Evolutionary conservation across 2,113 vertebrate genomes (phyloP).

Genomic region (Elephas maximus): DNA sequence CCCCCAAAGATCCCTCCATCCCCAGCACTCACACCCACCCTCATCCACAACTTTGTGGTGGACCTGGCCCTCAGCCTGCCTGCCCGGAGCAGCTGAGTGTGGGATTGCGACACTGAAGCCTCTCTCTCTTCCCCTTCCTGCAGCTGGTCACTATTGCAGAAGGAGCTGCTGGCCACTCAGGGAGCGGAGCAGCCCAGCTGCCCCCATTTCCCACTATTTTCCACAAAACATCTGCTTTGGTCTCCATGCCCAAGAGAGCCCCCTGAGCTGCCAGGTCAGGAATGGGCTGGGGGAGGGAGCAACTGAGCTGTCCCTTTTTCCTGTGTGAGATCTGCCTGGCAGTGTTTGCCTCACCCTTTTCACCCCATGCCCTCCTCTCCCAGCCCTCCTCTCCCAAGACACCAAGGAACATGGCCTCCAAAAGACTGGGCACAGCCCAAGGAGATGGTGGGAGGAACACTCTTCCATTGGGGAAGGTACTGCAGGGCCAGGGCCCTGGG

Average conservation of each 20-base stretch:
- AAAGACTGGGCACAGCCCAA: not conserved
- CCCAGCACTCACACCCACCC: not conserved
- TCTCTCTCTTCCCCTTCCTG: not conserved
- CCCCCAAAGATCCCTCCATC: not conserved
- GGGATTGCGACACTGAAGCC: not conserved
- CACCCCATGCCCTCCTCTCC: not conserved
- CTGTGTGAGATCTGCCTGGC: not conserved
- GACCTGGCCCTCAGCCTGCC: conserved; percentile 1
- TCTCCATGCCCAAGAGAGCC: not conserved
- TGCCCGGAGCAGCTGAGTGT: not conserved
- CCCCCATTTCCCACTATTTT: not conserved
- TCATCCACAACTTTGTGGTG: not conserved
- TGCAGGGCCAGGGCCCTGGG: not conserved
- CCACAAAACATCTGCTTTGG: not conserved
- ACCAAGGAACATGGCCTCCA: not conserved
- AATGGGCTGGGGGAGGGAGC: not conserved
- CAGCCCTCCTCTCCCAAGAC: not conserved
- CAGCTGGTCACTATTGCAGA: not conserved
- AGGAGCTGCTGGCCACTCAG: not conserved
- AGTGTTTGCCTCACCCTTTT: not conserved
- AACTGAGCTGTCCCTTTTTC: not conserved
- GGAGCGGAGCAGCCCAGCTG: not conserved
- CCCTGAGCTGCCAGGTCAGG: not conserved
- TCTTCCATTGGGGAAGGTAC: not conserved
- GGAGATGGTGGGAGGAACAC: not conserved